phyloP scores from a whole-genome alignment of 2,888 invertebrate species.

The Ichneumoninae sp. region DNA sequence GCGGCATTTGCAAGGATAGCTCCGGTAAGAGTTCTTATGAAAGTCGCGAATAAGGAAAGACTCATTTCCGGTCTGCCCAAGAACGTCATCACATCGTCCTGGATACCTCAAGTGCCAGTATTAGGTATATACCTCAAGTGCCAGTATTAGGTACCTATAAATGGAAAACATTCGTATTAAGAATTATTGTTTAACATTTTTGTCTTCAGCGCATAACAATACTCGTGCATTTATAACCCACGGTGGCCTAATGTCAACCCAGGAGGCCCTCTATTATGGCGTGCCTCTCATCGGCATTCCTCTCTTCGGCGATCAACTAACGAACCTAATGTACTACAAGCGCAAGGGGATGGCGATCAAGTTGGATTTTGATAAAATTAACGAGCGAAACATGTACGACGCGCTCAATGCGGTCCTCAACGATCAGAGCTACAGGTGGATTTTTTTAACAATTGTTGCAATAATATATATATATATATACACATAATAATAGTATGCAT shows the following conservation, averaged over 20 bases:
- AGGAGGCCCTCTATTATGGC: conserved; percentile 74
- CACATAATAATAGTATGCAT: not conserved
- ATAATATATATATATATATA: not conserved
- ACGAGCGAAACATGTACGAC: conserved; percentile 78
- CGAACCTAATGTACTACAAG: conserved; percentile 73
- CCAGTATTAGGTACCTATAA: conserved; percentile 68
- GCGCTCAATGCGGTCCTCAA: conserved; percentile 81
- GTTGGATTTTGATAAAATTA: conserved; percentile 73
- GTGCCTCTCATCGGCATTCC: conserved; percentile 77
- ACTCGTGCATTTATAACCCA: conserved; percentile 76
- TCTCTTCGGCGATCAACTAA: conserved; percentile 76
- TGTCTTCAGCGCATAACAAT: conserved; percentile 72
- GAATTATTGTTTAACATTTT: not conserved
- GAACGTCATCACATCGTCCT: conserved; percentile 71
- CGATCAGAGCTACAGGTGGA: conserved; percentile 81
- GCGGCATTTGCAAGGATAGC: conserved; percentile 65
- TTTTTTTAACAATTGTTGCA: not conserved
- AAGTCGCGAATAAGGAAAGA: conserved; percentile 67
- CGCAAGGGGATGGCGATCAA: conserved; percentile 71
- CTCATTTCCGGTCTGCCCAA: conserved; percentile 71
- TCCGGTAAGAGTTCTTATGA: conserved; percentile 71
- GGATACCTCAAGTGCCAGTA: conserved; percentile 76
- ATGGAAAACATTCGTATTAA: not conserved
- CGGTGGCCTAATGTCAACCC: conserved; percentile 75
- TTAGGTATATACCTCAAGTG: conserved; percentile 73